A percentile compares a stretch with the other conserved stretches of the same genome.
Evolutionary conservation across 2,797 vertebrate species (phyloP).

Genomic region (Paguma larvata): DNA sequence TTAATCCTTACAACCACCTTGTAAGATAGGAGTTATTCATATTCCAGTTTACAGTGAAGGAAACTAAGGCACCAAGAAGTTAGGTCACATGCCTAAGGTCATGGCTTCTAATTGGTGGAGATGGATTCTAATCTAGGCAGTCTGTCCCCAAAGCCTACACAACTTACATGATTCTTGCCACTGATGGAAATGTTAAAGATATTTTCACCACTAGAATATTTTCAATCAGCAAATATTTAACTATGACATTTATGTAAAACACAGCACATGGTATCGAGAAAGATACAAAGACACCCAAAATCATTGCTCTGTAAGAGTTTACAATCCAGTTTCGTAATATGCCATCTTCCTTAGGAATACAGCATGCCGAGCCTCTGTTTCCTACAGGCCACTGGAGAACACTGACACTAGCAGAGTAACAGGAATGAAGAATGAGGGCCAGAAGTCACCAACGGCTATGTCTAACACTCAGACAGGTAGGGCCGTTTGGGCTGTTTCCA

Average conservation of each 20-base stretch:
- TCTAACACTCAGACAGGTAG: not conserved
- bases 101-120: not conserved
- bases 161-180: not conserved
- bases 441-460: not conserved
- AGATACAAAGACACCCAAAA: slow-evolving; percentile 35
- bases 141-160: not conserved
- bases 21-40: not conserved
- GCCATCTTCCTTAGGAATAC: not conserved
- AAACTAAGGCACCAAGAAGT: slow-evolving; percentile 22
- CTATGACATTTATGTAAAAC: not conserved
- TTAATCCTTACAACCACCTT: not conserved
- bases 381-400: not conserved
- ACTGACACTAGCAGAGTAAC: not conserved
- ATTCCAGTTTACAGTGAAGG: not conserved
- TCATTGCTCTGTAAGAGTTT: not conserved
- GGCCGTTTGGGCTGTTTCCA: slow-evolving; percentile 11
- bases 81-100: not conserved
- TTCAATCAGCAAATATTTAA: slow-evolving; percentile 42
- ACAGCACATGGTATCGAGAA: not conserved
- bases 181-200: not conserved
- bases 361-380: not conserved
- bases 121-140: not conserved
- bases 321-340: not conserved
- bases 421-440: not conserved
- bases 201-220: not conserved